These are phyloP conservation scores for Adelognathus sp. DNA, from an alignment of 2,888 invertebrate genomes.

Conservation along the genomic window DNA sequence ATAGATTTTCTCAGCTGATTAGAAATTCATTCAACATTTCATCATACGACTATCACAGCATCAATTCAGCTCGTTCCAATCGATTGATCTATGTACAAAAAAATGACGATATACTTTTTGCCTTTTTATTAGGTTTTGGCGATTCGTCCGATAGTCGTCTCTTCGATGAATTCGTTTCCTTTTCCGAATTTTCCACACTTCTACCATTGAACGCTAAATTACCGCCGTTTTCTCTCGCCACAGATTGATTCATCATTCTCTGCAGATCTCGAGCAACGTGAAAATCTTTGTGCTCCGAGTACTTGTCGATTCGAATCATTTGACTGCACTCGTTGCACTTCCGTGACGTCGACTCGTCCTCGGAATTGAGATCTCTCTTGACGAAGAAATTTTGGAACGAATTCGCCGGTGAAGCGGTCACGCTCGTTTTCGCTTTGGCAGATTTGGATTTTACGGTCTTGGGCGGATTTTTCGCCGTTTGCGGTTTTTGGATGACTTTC, in stretches of 20 bases:
- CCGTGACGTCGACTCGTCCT: slow-evolving; percentile 78
- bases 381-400: slow-evolving; percentile 81
- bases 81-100: slow-evolving; percentile 60
- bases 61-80: neutral
- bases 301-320: slow-evolving; percentile 84
- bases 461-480: slow-evolving; percentile 50
- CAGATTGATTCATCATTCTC: slow-evolving; percentile 83
- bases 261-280: slow-evolving; percentile 92
- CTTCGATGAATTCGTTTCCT: slow-evolving; percentile 42
- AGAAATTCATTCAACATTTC: neutral
- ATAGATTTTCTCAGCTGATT: neutral
- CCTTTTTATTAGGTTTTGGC: slow-evolving; percentile 44
- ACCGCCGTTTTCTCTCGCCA: slow-evolving; percentile 2
- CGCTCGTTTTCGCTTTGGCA: slow-evolving; percentile 62
- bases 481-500: slow-evolving; percentile 36
- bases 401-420: slow-evolving; percentile 55
- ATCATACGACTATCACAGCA: neutral
- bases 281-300: slow-evolving; percentile 91
- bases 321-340: slow-evolving; percentile 88
- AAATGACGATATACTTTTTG: slow-evolving; percentile 62
- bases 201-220: slow-evolving; percentile 23
- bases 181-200: slow-evolving; percentile 36
- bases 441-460: slow-evolving; percentile 57
- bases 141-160: slow-evolving; percentile 48
- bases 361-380: slow-evolving; percentile 74